phyloP scores from a whole-genome alignment of 2,888 invertebrate genomes.

The Nysson spinosus region DNA sequence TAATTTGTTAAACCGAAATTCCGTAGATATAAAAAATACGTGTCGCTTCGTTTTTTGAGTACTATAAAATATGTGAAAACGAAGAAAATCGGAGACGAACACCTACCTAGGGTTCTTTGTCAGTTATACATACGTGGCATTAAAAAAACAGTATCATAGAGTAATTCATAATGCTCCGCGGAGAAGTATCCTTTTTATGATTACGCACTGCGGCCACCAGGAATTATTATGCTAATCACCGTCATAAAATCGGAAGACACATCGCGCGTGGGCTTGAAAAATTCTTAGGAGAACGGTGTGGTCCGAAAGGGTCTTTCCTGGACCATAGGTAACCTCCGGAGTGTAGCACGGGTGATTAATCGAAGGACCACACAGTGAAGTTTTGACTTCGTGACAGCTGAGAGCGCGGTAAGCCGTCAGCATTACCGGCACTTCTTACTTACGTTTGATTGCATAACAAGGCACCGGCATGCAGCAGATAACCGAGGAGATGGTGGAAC shows the following conservation, averaged over 20 bases:
- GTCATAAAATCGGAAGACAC: constrained; percentile 37
- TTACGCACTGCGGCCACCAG: too few species aligned
- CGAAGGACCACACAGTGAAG: constrained; percentile 38
- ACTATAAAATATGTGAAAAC: too few species aligned
- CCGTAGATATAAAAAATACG: too few species aligned
- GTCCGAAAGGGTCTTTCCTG: constrained; percentile 7
- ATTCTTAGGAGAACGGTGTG: neutral
- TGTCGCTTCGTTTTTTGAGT: too few species aligned
- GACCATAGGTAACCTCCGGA: constrained; percentile 27
- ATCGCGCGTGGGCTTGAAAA: neutral
- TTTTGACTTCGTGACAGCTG: constrained; percentile 21
- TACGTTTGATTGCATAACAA: constrained; percentile 43
- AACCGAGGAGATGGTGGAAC: constrained; percentile 8
- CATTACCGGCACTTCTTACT: constrained; percentile 44
- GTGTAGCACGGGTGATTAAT: constrained; percentile 33
- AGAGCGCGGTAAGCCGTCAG: constrained; percentile 23
- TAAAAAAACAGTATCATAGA: too few species aligned
- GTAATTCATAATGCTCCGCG: too few species aligned
- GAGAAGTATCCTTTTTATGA: too few species aligned
- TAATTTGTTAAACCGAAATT: too few species aligned
- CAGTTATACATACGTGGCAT: too few species aligned
- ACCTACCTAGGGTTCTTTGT: too few species aligned
- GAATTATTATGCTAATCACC: constrained; percentile 43
- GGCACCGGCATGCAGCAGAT: constrained; percentile 32
- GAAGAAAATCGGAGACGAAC: too few species aligned